phyloP scores from a whole-genome alignment of 2,888 invertebrate species.

The Tipula vernalis region DNA sequence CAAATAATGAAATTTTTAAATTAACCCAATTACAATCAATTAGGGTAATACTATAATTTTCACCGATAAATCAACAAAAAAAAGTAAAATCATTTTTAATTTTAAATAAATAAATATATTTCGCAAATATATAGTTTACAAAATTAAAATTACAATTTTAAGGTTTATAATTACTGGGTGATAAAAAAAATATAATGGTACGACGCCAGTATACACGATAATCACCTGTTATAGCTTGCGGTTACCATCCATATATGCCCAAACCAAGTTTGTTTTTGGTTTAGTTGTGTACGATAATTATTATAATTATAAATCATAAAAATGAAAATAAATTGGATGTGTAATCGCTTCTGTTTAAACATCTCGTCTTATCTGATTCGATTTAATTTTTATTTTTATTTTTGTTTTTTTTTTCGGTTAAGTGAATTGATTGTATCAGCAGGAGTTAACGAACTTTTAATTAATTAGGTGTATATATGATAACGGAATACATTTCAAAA shows the following conservation, averaged over 20 bases:
- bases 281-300: background rate
- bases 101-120: background rate
- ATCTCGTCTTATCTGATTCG: background rate
- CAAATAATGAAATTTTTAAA: background rate
- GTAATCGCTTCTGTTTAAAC: background rate
- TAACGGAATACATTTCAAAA: background rate
- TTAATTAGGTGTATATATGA: background rate
- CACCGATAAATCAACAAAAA: background rate
- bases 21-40: constrained; percentile 4
- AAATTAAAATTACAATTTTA: background rate
- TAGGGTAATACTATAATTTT: background rate
- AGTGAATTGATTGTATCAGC: background rate
- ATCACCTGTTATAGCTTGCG: background rate
- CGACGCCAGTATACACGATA: background rate
- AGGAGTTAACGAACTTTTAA: background rate
- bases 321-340: background rate
- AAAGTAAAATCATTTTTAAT: background rate
- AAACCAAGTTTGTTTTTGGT: background rate
- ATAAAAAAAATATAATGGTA: background rate
- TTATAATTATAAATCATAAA: background rate
- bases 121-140: background rate
- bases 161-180: background rate
- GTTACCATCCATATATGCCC: background rate
- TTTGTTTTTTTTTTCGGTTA: background rate
- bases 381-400: background rate